Conservation (phyloP, 2,797 vertebrate genomes). For the Morus bassanus region DNA sequence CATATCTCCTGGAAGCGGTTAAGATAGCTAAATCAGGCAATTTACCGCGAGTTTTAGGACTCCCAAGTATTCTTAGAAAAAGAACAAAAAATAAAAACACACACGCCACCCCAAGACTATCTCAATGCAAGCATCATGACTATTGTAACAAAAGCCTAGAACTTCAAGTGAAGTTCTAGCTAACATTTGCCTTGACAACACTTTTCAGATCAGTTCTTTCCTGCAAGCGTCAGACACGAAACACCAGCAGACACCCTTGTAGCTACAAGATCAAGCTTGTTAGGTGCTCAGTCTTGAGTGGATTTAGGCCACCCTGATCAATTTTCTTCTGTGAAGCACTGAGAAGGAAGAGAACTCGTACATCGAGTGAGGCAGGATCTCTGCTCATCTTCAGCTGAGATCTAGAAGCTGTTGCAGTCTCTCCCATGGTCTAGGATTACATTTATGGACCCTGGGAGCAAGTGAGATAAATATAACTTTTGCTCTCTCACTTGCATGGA, state of each 20-base stretch:
- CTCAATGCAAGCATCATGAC: neutral
- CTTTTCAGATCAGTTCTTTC: neutral
- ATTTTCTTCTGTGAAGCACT: neutral
- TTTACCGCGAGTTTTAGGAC: neutral
- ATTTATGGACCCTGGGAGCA: neutral
- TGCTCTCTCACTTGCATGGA: neutral
- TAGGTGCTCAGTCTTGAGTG: neutral
- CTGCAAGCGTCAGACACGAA: accelerated
- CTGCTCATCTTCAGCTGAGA: neutral
- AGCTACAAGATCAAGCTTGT: neutral
- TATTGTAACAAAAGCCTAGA: neutral
- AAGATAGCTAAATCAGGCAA: neutral
- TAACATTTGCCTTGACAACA: neutral
- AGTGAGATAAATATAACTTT: neutral
- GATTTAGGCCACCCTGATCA: neutral
- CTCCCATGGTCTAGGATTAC: neutral
- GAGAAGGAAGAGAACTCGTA: neutral
- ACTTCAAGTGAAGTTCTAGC: neutral
- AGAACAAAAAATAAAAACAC: neutral
- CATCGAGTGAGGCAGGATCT: accelerated
- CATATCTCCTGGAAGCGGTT: neutral
- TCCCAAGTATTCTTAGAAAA: neutral
- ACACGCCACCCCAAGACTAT: accelerated
- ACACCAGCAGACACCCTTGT: neutral
- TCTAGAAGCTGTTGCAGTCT: neutral